phyloP scores from a whole-genome alignment of 2,113 vertebrate species.

The Gulo gulo region DNA sequence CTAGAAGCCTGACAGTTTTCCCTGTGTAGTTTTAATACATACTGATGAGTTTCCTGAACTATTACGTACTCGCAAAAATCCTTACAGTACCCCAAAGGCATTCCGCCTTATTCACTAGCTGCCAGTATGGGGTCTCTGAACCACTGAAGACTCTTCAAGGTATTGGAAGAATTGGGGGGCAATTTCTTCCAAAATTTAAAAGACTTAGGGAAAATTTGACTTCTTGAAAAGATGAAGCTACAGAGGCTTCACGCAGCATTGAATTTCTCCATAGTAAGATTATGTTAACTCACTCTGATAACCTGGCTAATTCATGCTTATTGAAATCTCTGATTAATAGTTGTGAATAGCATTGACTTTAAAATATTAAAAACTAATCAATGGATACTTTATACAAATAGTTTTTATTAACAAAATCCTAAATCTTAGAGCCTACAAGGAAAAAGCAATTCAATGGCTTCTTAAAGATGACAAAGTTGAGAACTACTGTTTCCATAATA shows the following conservation, averaged over 20 bases:
- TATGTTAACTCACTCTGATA: neutral
- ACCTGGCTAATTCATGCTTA: neutral
- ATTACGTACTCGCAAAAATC: conserved; percentile 19
- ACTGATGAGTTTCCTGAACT: conserved; percentile 69
- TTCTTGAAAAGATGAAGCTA: neutral
- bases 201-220: neutral
- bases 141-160: neutral
- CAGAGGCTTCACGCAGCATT: neutral
- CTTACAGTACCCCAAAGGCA: conserved; percentile 1
- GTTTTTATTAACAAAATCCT: conserved; percentile 1
- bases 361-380: neutral
- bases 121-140: neutral
- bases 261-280: neutral
- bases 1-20: conserved; percentile 74
- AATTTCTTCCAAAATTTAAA: neutral
- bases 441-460: neutral
- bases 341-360: neutral
- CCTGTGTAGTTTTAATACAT: conserved; percentile 70
- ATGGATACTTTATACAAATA: neutral
- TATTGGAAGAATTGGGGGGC: neutral
- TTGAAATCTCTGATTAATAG: neutral
- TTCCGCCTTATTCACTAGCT: conserved; percentile 12
- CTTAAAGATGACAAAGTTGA: neutral
- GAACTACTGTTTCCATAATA: neutral
- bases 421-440: neutral